Conservation (phyloP, 2,888 invertebrate genomes). For the Notodonta dromedarius region DNA sequence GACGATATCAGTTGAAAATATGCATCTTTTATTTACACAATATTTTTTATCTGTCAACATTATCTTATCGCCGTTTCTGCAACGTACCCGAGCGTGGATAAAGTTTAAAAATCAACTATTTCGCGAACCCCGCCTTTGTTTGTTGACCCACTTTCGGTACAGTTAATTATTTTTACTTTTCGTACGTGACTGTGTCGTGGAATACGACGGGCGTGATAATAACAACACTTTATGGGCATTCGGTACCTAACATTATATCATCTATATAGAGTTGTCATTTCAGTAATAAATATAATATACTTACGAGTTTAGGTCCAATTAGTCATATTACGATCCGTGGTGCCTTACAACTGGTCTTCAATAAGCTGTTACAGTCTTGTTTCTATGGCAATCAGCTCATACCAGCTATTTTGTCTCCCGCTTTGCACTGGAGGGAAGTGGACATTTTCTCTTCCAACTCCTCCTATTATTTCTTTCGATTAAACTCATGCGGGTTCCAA, state of each 20-base stretch:
- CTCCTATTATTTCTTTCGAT: no score
- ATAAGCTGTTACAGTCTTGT: no score
- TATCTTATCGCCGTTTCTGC: conserved; percentile 81
- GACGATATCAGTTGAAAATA: conserved; percentile 65
- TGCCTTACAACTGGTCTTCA: no score
- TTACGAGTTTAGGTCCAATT: no score
- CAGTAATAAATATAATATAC: no score
- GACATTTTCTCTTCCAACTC: no score
- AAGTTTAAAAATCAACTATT: conserved; percentile 64
- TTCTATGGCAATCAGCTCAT: no score
- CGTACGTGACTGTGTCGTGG: conserved; percentile 15
- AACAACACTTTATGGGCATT: conserved; percentile 2
- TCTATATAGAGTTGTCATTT: neutral
- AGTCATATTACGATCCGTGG: no score
- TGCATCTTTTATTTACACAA: conserved; percentile 79
- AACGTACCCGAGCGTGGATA: conserved; percentile 69
- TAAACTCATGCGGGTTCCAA: no score
- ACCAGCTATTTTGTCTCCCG: no score
- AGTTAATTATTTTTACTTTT: conserved; percentile 61
- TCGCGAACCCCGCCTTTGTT: conserved; percentile 79
- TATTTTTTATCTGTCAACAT: conserved; percentile 64
- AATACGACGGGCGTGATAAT: conserved; percentile 17
- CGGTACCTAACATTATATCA: neutral
- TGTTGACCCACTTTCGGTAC: conserved; percentile 71
- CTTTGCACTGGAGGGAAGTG: no score